Evolutionary conservation across 2,113 vertebrate genomes (phyloP).

Genomic region (Silurus meridionalis): DNA sequence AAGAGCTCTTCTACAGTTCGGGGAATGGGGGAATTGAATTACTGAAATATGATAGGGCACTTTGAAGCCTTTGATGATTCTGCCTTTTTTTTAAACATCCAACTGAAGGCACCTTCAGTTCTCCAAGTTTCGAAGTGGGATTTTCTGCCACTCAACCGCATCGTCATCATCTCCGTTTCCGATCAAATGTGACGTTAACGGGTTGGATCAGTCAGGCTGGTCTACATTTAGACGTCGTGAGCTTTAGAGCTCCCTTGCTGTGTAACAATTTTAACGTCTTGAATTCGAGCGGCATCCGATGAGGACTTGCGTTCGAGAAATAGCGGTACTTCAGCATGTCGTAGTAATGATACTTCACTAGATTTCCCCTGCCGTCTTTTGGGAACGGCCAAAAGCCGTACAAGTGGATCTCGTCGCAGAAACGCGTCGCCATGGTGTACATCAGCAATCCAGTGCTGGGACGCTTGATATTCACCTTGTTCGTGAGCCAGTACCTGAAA

Average conservation of each 20-base stretch:
- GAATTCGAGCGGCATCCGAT: constrained; percentile 88
- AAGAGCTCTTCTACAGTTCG: constrained; percentile 14
- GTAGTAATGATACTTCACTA: constrained; percentile 89
- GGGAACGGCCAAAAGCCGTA: constrained; percentile 92
- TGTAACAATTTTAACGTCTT: constrained; percentile 82
- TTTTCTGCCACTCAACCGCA: neutral
- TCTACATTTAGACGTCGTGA: constrained; percentile 82
- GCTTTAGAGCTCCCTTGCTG: constrained; percentile 83
- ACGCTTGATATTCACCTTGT: constrained; percentile 87
- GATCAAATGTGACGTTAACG: neutral
- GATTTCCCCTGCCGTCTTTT: constrained; percentile 80
- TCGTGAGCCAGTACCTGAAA: constrained; percentile 85
- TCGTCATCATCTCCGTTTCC: neutral
- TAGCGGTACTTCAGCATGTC: constrained; percentile 86
- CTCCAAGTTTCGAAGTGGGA: neutral
- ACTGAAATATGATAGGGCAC: constrained; percentile 6
- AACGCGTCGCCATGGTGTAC: constrained; percentile 86
- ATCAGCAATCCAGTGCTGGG: constrained; percentile 88
- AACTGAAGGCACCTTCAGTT: constrained; percentile 44
- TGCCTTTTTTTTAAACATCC: constrained; percentile 27
- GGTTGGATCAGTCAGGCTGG: constrained; percentile 68
- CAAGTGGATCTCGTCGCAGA: constrained; percentile 87
- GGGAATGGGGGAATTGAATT: constrained; percentile 10
- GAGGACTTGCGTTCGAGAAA: constrained; percentile 84
- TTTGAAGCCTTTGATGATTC: constrained; percentile 7